Evolutionary conservation across 2,888 invertebrate species (phyloP).

Genomic region (Baccha elongata): DNA sequence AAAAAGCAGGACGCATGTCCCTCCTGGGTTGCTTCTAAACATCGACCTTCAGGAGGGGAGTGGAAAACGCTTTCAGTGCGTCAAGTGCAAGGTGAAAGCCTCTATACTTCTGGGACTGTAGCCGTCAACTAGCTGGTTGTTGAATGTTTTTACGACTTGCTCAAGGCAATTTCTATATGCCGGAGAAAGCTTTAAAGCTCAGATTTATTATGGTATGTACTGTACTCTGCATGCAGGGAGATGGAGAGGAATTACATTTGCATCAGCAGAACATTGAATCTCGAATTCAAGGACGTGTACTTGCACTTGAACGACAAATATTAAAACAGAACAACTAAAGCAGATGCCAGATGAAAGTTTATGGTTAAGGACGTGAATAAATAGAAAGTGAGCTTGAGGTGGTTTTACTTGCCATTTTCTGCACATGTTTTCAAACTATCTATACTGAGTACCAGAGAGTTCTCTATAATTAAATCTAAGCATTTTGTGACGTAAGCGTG

Average conservation of each 20-base stretch:
- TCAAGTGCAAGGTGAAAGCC: conserved; percentile 60
- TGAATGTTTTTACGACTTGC: conserved; percentile 20
- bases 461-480: too few relatives aligned
- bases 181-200: conserved; percentile 48
- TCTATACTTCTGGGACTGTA: not conserved
- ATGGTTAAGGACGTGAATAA: conserved; percentile 35
- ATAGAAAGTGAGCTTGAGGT: too few relatives aligned
- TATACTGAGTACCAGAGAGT: too few relatives aligned
- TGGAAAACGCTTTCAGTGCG: conserved; percentile 45
- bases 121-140: conserved; percentile 7
- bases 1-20: conserved; percentile 50
- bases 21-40: not conserved
- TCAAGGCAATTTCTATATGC: not conserved
- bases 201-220: conserved; percentile 23
- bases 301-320: conserved; percentile 57
- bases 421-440: too few relatives aligned
- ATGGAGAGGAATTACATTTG: conserved; percentile 4
- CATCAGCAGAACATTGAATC: conserved; percentile 25
- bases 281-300: conserved; percentile 50
- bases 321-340: not conserved
- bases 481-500: too few relatives aligned
- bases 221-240: not conserved
- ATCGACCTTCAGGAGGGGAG: not conserved
- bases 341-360: conserved; percentile 19
- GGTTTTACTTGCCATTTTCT: too few relatives aligned